Evolutionary conservation across 2,113 vertebrate genomes (phyloP).

Genomic region (Pygathrix nemaeus): DNA sequence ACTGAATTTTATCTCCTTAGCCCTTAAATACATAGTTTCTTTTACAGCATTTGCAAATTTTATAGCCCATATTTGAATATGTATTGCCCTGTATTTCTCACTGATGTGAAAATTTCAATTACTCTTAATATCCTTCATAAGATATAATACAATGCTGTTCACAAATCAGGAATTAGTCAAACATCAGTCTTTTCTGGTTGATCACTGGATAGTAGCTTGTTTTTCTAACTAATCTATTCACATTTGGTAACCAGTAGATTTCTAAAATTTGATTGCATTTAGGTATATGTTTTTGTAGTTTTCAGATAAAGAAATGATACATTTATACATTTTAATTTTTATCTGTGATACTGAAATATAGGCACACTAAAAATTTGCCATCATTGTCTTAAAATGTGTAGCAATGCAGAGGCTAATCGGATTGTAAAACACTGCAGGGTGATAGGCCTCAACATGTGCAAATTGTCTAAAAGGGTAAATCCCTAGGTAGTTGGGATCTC

Average conservation of each 20-base stretch:
- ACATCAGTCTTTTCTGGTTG: neutral
- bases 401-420: neutral
- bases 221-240: neutral
- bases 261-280: neutral
- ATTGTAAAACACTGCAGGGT: neutral
- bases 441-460: neutral
- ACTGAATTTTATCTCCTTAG: neutral
- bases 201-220: neutral
- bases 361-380: neutral
- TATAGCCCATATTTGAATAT: neutral
- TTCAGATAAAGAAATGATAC: neutral
- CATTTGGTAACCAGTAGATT: neutral
- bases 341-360: neutral
- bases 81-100: neutral
- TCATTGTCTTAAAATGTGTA: neutral
- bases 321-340: neutral
- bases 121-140: neutral
- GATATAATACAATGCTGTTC: neutral
- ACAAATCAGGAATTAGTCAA: neutral
- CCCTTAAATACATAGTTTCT: neutral
- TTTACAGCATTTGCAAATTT: neutral
- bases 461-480: neutral
- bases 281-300: neutral
- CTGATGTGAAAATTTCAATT: neutral
- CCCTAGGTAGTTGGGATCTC: neutral